Base-by-base conservation (phyloP, 30 jellyfish, hydroid and myxozoan species). In the Cassiopea xamachana region DNA sequence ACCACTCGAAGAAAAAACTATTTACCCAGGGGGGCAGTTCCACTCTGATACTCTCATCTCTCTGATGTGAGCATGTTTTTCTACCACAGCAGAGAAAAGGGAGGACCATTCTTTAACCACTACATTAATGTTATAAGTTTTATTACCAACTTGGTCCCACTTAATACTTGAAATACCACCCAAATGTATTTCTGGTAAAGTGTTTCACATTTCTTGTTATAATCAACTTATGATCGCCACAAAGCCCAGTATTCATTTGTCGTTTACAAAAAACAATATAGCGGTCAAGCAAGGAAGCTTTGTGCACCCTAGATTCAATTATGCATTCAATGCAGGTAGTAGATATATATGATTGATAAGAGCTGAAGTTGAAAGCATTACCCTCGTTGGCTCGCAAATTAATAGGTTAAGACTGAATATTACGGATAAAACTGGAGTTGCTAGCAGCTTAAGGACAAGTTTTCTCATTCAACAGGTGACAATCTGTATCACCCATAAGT, bases 61-160 rank as follows among this genome's bases (percentile, higher is more conserved):
- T n/a, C 71, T 44, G 45, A 82, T 70, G 61, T 59, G 85, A 27
- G 61, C 84, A 27, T 27, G n/a, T 4, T 82, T 64, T 69, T 68
- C 91, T 60, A 70, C 64, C 17, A 48, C 48, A 50, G 48, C 46
- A 13, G 91, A 82, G 64, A 67, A 68, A 43, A 82, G 44, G 55
- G 46, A 60, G 16, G 73, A 82, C 73, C 91, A 82, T 27, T 82
- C 9, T 13, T 82, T 82, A 59, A 64, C 91, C 5, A 82, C 15
- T 46, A 51, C 91, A 82, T 82, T 64, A 5, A 82, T 82, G 51
- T 82, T 85, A 68, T 60, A 62, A 58, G 90, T 81, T 62, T 82
- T 73, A 8, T 10, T 68, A 69, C 44, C 64, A 72, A 82, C 15
- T 64, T 60, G 91, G 85, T 82, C 85, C 91, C 91, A 82, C 44